Evolutionary conservation across 2,113 vertebrate species (phyloP), one percentile per base, ranked within the genome.

Genomic region (Limanda limanda): DNA sequence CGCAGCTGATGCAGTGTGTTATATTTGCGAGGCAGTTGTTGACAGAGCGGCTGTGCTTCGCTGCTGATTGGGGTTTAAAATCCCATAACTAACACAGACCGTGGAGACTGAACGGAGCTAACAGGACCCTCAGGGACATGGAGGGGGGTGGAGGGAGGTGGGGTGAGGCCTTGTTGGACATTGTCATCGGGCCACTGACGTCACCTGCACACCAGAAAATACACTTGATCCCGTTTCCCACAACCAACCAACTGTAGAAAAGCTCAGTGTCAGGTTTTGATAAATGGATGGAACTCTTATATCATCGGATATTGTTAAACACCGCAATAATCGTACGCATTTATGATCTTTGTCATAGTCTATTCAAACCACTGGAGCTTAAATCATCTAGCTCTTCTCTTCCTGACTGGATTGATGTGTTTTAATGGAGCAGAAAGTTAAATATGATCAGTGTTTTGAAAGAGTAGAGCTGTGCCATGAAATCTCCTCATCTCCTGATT

Each of bases 101-200:
- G 45, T 56, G 37, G 78, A 62, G 54, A 67, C 48, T 72, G 71
- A 79, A 79, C 65, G 72, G 83, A 85, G 65, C 58, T 74, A 64
- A 79, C 65, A 82, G 68, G 80, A 76, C 63, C 71, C 67, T 77
- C 45, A 25, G 47, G 47, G 47, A 51, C 15, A 51, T 51, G 47
- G 47, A 17, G 47, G 20, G 61, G 21, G 24, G 27, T n/a, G 48
- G 62, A 76, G 11, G 51, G 75, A 71, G 57, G 70, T 72, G 71
- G 76, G 59, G 76, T 66, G 73, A 68, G 58, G 54, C 21, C 56
- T 55, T n/a, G n/a, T 80, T 42, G 59, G 77, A 82, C 40, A 14
- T 3, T 82, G 77, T 83, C 81, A 85, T 84, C 89, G 84, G 78
- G 68, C 68, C 80, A 83, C 74, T 86, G 78, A 86, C 57, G 68